A percentile compares a stretch with the other conserved stretches of the same genome.
Conservation (phyloP, 2,113 vertebrate species). For the Sturnus vulgaris region DNA sequence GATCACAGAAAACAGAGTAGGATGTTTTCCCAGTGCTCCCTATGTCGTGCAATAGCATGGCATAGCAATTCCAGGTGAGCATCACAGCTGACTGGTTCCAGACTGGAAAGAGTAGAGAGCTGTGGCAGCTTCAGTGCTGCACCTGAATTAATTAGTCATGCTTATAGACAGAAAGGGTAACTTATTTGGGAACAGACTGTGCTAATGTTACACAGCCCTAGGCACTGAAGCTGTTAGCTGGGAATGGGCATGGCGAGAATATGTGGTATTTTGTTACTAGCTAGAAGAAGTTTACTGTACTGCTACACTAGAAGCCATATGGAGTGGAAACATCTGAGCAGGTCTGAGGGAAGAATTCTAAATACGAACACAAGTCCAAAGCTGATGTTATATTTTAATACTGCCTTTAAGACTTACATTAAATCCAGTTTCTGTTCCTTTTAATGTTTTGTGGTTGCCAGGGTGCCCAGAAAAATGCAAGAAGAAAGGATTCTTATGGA, state of each 20-base stretch:
- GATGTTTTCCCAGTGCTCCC: background rate
- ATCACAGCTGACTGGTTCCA: background rate
- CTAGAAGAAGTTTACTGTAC: background rate
- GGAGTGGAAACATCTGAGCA: background rate
- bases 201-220: background rate
- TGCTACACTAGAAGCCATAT: background rate
- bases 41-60: background rate
- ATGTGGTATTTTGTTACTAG: background rate
- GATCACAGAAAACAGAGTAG: background rate
- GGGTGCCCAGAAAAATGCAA: background rate
- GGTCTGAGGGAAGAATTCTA: background rate
- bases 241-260: background rate
- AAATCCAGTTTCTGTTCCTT: background rate
- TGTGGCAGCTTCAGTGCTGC: background rate
- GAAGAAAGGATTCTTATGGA: background rate
- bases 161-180: background rate
- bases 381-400: background rate
- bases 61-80: background rate
- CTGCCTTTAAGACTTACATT: background rate
- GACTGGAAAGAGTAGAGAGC: background rate
- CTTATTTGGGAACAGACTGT: constrained; percentile 6
- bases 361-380: background rate
- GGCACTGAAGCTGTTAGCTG: background rate
- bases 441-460: background rate
- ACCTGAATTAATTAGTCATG: background rate